These are phyloP conservation scores for Frankliniella fusca DNA, from an alignment of 2,888 invertebrate species.

Conservation along the genomic window DNA sequence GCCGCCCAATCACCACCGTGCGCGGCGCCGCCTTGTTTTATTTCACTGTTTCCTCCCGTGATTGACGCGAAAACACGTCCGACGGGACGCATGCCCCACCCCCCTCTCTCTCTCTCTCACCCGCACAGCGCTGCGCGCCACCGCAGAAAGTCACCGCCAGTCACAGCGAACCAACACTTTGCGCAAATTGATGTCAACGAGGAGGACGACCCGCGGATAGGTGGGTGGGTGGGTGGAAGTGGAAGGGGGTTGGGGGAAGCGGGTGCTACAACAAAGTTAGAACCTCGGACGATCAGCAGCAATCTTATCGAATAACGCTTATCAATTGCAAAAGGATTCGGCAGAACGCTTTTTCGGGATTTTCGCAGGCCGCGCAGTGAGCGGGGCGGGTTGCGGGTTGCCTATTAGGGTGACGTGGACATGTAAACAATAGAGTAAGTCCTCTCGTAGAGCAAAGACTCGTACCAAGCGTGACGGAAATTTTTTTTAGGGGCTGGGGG, in stretches of 20 bases:
- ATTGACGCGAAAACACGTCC: too few species aligned
- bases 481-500: too few species aligned
- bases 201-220: too few species aligned
- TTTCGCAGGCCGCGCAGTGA: not conserved
- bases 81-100: too few species aligned
- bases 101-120: too few species aligned
- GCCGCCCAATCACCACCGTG: not conserved
- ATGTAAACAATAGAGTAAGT: not conserved
- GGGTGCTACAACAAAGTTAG: not conserved
- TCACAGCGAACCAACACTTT: too few species aligned
- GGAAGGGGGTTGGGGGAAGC: not conserved
- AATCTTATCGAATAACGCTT: not conserved
- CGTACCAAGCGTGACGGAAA: too few species aligned
- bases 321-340: not conserved
- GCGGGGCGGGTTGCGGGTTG: not conserved
- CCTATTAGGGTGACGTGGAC: not conserved
- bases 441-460: too few species aligned
- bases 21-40: too few species aligned
- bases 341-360: not conserved
- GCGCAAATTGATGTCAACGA: too few species aligned
- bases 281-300: not conserved
- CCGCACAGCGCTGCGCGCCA: slow-evolving; percentile 17
- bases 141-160: too few species aligned
- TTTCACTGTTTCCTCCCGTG: too few species aligned
- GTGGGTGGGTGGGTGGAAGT: not conserved